Evolutionary conservation across 2,888 invertebrate genomes (phyloP), one percentile per base, ranked within the genome.

Genomic region (Archips xylosteana): DNA sequence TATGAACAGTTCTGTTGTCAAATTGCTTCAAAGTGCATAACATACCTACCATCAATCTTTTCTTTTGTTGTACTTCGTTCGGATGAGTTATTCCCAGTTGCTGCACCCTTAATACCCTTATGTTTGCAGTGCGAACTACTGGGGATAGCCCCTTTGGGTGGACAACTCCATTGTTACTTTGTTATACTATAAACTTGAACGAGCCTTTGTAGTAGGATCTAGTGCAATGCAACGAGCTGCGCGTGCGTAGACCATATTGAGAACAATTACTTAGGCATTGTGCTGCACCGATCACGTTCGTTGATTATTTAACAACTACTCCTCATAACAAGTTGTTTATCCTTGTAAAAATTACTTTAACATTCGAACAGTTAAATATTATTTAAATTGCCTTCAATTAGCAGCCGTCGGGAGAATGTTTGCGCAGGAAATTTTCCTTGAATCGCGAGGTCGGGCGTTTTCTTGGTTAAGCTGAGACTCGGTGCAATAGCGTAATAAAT

Each of bases 301-400:
- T 57, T 32, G 32, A 32, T 57, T 57, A 32, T 57, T 57, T 32
- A 57, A 57, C 57, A 57, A 12, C 57, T 2, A 10, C 5, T 54
- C 23, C 23, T 57, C 32, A 6, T 57, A 12, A 57, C 57, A 57
- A 57, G 32, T 10, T 57, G 32, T 54, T 23, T 32, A 12, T 32
- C 57, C 57, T 57, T 57, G 57, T 32, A 57, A 23, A 57, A 57
- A 57, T 49, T 57, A 57, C 32, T 32, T n/a, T 3, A 51, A 51
- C 51, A 51, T 32, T 57, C 32, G 32, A 32, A 57, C 13, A 57
- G 23, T 54, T 23, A n/a, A n/a, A 32, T 57, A 4, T 57, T 57
- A 32, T 57, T 32, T 32, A 57, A 57, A 32, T 57, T 57, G 57
- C 57, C 57, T 57, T 32, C 57, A 57, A 32, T 57, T 32, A 8